phyloP scores from a whole-genome alignment of 2,888 invertebrate species.

The Leucoma salicis region DNA sequence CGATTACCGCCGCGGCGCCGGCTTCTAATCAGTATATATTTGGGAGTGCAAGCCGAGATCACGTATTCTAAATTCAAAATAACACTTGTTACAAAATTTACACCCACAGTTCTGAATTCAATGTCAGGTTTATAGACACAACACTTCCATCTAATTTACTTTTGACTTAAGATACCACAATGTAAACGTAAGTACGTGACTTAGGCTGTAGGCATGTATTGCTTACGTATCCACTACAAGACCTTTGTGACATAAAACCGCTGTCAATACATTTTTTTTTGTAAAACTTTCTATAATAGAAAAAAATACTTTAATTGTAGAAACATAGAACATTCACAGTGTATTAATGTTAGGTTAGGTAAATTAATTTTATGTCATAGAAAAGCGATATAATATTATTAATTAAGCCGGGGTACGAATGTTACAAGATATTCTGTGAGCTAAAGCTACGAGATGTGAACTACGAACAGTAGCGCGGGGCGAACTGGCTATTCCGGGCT shows the following conservation, averaged over 20 bases:
- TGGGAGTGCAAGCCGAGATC: conserved; percentile 35
- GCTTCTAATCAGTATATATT: conserved; percentile 40
- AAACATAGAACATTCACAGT: too few species aligned
- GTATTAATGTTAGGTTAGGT: neutral
- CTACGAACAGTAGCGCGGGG: conserved; percentile 54
- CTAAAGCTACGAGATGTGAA: conserved; percentile 46
- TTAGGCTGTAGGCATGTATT: conserved; percentile 24
- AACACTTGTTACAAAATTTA: conserved; percentile 36
- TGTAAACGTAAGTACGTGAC: conserved; percentile 21
- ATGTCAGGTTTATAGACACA: conserved; percentile 35
- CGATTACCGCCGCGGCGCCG: conserved; percentile 50
- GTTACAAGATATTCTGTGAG: conserved; percentile 20
- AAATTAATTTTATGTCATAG: neutral
- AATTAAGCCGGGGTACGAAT: conserved; percentile 7
- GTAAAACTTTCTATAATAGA: too few species aligned
- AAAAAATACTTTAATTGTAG: too few species aligned
- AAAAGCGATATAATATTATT: neutral
- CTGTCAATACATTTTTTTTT: too few species aligned
- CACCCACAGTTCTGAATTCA: conserved; percentile 37
- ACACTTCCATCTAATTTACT: conserved; percentile 18
- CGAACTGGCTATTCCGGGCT: conserved; percentile 77
- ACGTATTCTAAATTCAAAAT: conserved; percentile 40
- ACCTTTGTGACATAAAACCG: conserved; percentile 28
- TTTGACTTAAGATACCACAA: conserved; percentile 15
- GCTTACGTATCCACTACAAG: conserved; percentile 34